Base-by-base conservation (phyloP, 1,140 invertebrate genomes). In the Drosophila lini region DNA sequence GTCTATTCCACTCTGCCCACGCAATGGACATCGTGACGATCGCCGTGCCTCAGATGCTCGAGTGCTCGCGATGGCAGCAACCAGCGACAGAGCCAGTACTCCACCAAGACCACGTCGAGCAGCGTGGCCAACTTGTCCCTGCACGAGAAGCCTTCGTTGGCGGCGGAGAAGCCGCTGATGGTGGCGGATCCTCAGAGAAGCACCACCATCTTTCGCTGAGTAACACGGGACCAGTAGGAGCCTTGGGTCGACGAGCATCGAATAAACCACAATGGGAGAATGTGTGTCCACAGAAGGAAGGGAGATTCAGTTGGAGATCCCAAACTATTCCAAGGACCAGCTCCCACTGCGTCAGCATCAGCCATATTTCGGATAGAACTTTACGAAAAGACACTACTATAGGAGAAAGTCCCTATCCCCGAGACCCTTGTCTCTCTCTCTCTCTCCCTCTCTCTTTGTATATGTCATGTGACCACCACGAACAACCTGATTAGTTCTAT, bases 61-160 rank as follows among this genome's bases (percentile, higher is more conserved):
- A 91, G 90, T 57, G 73, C 36, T 11, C 76, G 90, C 38, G 86
- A 90, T 22, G 78, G 85, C 53, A 89, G 90, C 73, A 74, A 81
- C 50, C 90, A 91, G 52, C 85, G 90, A 22, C 90, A 91, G 74
- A 91, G 90, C 53, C 90, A 91, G 57, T 91, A 91, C 59, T 91
- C 90, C 53, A 91, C 90, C 7, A 91, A 91, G 67, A 91, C 90
- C 28, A 91, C 86, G 15, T 88, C 90, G 19, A 91, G 90, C 74
- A 91, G 90, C 55, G 83, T 91, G 41, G 90, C 83, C 32, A 91
- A 90, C 65, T 64, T 91, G n/a, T 81, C 90, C 41, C 48, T 91
- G 57, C 84, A 90, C 28, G 90, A 86, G 68, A 82, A 86, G 57
- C 60, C 40, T 40, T 38, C 34, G 40, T 55, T 15, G 32, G 68